Evolutionary conservation across 2,797 vertebrate species (phyloP).

Genomic region (Mico argentatus): DNA sequence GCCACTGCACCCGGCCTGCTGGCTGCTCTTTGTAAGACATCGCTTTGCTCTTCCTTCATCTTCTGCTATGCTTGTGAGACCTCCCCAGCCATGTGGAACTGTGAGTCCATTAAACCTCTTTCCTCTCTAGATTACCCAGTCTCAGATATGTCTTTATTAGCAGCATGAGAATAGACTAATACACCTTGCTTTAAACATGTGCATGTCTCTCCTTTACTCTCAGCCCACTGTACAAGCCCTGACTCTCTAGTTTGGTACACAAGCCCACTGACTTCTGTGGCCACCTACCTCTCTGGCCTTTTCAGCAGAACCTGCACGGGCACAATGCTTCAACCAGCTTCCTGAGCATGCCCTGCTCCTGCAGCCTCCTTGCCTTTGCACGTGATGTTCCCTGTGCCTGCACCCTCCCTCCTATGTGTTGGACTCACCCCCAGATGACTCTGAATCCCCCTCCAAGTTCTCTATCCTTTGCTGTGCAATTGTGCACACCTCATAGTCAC

Average conservation of each 20-base stretch:
- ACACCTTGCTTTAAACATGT: not conserved
- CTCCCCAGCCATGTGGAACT: not conserved
- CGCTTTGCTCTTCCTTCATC: not conserved
- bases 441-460: not conserved
- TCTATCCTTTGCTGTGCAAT: not conserved
- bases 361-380: not conserved
- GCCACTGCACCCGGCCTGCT: too few species aligned
- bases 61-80: not conserved
- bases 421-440: not conserved
- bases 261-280: not conserved
- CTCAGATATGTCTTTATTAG: not conserved
- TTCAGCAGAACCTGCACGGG: not conserved
- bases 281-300: too few species aligned
- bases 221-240: not conserved
- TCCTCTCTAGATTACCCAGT: not conserved
- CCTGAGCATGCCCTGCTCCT: not conserved
- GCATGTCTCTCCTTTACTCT: not conserved
- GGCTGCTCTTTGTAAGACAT: not conserved
- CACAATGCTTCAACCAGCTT: not conserved
- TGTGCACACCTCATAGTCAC: not conserved
- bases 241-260: not conserved
- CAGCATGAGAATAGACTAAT: not conserved
- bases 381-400: not conserved
- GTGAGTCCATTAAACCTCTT: not conserved
- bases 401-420: not conserved